Evolutionary conservation across 2,797 vertebrate species (phyloP), one percentile per base, ranked within the genome.

Genomic region (Rhynchonycteris naso): DNA sequence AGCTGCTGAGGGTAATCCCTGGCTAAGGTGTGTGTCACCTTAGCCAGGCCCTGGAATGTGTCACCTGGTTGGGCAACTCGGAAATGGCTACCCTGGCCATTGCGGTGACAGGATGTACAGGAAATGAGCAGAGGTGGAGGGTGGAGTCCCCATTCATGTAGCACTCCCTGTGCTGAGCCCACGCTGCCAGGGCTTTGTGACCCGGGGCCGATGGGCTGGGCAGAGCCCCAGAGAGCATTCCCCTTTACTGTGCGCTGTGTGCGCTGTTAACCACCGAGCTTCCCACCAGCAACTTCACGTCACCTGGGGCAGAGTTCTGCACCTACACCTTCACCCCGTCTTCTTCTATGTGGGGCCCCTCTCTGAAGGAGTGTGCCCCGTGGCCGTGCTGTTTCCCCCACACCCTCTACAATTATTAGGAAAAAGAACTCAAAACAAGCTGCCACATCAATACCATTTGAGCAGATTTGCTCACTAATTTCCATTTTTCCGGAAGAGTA

Each of bases 401-500:
- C 15, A 52, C 68, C 33, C 81, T 91, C 28, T n/a, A 65, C 72
- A 75, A 81, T 83, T 86, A 63, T 82, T 81, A 74, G 72, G 68
- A 92, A 38, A 88, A 94, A 80, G 58, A 61, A 69, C 80, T 94
- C 65, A 85, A 95, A 94, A 69, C 26, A 38, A 91, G 56, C 54
- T 83, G 93, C 85, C 92, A 58, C 1, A 1, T 94, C 95, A 94
- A 4, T 91, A 71, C 72, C 54, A 38, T 72, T 74, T 80, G 74
- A 95, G 81, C 72, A 80, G 86, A 95, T 95, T 76, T 89, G 81
- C 81, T 96, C 59, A 30, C 76, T 88, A 56, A 75, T 97, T 92
- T 80, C 72, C 82, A 38, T 92, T 93, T 97, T 96, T 96, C 89
- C 7, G 6, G 76, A 91, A 97, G 93, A 88, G 61, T 90, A 65